phyloP scores from a whole-genome alignment of 2,113 vertebrate genomes.

The Rhegmatorhina hoffmannsi region DNA sequence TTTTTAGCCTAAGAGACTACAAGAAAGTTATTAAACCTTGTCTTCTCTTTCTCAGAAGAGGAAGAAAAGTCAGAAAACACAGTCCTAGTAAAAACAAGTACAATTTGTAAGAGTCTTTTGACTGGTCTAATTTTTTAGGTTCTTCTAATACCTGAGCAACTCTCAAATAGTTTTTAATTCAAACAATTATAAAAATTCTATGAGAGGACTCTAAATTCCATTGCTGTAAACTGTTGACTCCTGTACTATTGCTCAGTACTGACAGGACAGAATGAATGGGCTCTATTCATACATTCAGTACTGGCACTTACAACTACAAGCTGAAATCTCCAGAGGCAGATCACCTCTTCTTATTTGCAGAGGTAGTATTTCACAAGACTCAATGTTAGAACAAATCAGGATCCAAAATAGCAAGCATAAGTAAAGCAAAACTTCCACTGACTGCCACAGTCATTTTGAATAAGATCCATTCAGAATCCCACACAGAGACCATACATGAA shows the following conservation, averaged over 20 bases:
- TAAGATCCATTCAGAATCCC: not conserved
- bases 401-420: not conserved
- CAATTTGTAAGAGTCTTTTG: not conserved
- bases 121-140: not conserved
- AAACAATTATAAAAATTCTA: not conserved
- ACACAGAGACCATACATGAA: not conserved
- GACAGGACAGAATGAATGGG: not conserved
- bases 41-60: not conserved
- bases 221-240: not conserved
- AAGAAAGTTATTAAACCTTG: not conserved
- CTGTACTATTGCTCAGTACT: not conserved
- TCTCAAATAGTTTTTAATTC: not conserved
- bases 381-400: not conserved
- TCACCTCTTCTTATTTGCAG: not conserved
- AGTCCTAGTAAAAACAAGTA: not conserved
- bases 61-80: not conserved
- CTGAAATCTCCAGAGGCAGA: constrained; percentile 3
- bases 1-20: not conserved
- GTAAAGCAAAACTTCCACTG: not conserved
- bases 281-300: not conserved
- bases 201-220: not conserved
- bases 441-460: not conserved
- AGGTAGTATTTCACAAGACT: constrained; percentile 41
- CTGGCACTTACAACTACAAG: not conserved
- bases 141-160: not conserved